phyloP scores from a whole-genome alignment of 37 sponge, comb jelly and placozoan genomes.

The Ianthella basta region DNA sequence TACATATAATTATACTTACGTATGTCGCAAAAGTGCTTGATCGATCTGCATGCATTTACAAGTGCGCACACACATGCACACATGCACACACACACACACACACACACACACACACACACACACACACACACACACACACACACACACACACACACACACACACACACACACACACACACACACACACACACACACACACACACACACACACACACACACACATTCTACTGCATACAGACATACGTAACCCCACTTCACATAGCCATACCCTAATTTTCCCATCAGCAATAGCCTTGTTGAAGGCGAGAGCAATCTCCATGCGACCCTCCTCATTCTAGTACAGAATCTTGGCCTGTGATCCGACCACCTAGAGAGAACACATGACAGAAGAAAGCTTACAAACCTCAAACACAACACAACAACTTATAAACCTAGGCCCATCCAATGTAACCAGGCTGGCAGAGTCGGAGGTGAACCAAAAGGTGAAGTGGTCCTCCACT shows the following conservation, averaged over 20 bases:
- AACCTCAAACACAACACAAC: too few relatives aligned
- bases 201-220: conserved; percentile 36
- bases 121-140: too few relatives aligned
- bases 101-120: too few relatives aligned
- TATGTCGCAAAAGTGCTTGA: too few relatives aligned
- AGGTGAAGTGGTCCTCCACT: too few relatives aligned
- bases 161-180: too few relatives aligned
- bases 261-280: conserved; percentile 32
- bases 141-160: too few relatives aligned
- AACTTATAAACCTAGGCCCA: too few relatives aligned
- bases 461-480: too few relatives aligned
- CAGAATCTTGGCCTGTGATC: conserved; percentile 95
- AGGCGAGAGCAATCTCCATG: conserved; percentile 79
- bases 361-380: conserved; percentile 74
- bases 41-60: neutral
- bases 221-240: neutral
- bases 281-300: conserved; percentile 90
- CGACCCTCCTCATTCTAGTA: conserved; percentile 79
- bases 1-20: too few relatives aligned
- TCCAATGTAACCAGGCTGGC: too few relatives aligned
- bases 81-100: conserved; percentile 30
- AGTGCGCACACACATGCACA: neutral
- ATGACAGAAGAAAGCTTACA: neutral
- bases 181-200: conserved; percentile 23
- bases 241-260: neutral